phyloP scores from a whole-genome alignment of 2,888 invertebrate species.

The Liposcelis brunnea region DNA sequence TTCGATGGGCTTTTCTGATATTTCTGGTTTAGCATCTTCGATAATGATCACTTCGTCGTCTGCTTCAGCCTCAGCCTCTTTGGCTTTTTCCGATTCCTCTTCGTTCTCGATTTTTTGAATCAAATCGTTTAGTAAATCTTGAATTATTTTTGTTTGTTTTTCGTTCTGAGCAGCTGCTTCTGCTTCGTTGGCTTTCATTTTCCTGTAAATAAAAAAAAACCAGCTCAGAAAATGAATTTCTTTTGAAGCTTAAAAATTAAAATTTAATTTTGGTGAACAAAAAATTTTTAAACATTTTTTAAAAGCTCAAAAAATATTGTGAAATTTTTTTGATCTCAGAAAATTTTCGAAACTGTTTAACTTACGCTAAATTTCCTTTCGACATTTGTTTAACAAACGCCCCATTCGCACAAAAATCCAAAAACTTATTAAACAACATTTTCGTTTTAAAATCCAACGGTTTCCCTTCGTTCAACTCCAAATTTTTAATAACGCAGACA shows the following conservation, averaged over 20 bases:
- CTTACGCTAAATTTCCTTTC: neutral
- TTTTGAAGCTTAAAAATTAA: neutral
- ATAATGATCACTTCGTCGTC: slow-evolving; percentile 10
- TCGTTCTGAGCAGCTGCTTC: slow-evolving; percentile 1
- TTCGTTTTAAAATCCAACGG: slow-evolving; percentile 40
- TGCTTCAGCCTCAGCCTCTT: slow-evolving; percentile 11
- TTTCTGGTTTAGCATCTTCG: slow-evolving; percentile 11
- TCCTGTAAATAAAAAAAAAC: slow-evolving; percentile 3
- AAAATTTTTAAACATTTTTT: too few relatives aligned
- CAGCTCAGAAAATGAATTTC: neutral
- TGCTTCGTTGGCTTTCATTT: neutral
- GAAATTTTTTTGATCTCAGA: slow-evolving; percentile 12
- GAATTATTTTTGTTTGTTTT: neutral
- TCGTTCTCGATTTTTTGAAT: neutral
- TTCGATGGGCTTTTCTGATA: slow-evolving; percentile 13
- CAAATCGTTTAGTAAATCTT: neutral
- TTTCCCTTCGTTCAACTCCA: slow-evolving; percentile 59
- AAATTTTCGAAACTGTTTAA: neutral
- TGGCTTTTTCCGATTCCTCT: slow-evolving; percentile 12
- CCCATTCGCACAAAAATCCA: slow-evolving; percentile 30
- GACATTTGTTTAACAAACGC: slow-evolving; percentile 29
- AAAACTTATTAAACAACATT: slow-evolving; percentile 39
- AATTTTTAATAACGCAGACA: slow-evolving; percentile 71
- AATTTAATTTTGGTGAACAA: too few relatives aligned
- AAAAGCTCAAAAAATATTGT: neutral